Evolutionary conservation across 2,888 invertebrate species (phyloP).

Genomic region (Xanthorhoe spadicearia): DNA sequence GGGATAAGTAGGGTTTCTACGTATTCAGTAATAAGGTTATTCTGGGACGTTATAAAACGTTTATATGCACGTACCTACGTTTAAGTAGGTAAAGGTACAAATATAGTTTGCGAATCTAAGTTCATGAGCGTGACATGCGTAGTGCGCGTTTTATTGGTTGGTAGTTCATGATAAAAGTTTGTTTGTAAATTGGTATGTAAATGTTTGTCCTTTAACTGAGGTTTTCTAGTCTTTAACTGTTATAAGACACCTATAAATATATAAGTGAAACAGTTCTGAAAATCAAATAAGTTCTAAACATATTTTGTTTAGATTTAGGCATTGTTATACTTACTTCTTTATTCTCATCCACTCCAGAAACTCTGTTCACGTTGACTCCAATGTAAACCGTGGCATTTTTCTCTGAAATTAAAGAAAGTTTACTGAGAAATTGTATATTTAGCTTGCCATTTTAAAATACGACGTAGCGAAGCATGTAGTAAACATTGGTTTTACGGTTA

Average conservation of each 20-base stretch:
- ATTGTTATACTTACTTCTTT: conserved; percentile 82
- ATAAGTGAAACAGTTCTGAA: too few species aligned
- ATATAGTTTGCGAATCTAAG: conserved; percentile 12
- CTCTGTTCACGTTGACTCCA: conserved; percentile 86
- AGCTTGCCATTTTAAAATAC: conserved; percentile 42
- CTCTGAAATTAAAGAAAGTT: conserved; percentile 67
- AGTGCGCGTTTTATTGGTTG: not conserved
- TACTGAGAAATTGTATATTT: conserved; percentile 35
- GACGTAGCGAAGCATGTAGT: conserved; percentile 41
- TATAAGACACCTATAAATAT: too few species aligned
- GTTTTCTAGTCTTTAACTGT: not conserved
- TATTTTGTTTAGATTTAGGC: too few species aligned
- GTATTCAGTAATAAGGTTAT: conserved; percentile 11
- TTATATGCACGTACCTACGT: too few species aligned
- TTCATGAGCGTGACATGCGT: conserved; percentile 25
- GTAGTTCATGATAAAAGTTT: not conserved
- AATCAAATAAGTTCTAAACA: too few species aligned
- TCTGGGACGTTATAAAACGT: conserved; percentile 12
- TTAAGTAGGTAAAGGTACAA: not conserved
- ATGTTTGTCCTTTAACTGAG: not conserved
- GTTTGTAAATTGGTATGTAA: not conserved
- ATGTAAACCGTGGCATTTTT: conserved; percentile 85
- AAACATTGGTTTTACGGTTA: conserved; percentile 56
- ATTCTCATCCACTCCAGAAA: conserved; percentile 87
- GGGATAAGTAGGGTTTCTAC: not conserved